Evolutionary conservation across 2,113 vertebrate genomes (phyloP).

Genomic region (Illadopsis cleaveri): DNA sequence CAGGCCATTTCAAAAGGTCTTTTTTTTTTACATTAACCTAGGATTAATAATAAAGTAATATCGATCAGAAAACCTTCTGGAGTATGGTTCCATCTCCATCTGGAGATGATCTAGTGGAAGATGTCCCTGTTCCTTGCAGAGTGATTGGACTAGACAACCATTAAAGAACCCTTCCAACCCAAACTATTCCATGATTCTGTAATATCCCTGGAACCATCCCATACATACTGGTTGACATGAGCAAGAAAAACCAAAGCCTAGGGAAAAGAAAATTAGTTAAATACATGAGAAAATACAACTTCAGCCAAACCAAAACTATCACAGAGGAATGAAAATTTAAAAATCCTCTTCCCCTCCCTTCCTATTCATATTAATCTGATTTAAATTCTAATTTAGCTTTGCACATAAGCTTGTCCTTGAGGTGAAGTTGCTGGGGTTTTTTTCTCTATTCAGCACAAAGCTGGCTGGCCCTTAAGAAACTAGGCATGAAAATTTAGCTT

Average conservation of each 20-base stretch:
- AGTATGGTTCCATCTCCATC: too few relatives aligned
- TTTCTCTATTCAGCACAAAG: not conserved
- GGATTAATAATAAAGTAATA: not conserved
- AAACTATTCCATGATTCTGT: not conserved
- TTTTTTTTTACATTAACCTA: not conserved
- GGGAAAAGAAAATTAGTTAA: conserved; percentile 39
- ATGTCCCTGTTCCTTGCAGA: not conserved
- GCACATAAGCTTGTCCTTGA: not conserved
- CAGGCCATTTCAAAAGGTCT: not conserved
- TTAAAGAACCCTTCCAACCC: not conserved
- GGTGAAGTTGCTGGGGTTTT: not conserved
- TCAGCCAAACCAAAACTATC: conserved; percentile 6
- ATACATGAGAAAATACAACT: conserved; percentile 17
- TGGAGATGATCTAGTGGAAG: not conserved
- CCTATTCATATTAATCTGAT: not conserved
- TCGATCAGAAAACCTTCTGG: not conserved
- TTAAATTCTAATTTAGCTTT: conserved; percentile 18
- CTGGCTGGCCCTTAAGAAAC: not conserved
- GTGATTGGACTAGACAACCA: not conserved
- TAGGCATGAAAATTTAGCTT: not conserved
- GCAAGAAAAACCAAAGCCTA: conserved; percentile 1
- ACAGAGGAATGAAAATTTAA: not conserved
- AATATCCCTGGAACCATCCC: not conserved
- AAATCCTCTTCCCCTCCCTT: not conserved
- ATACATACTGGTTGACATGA: not conserved